Base-by-base conservation (phyloP, 2,888 invertebrate species). In the Rhamphomyia laevipes region DNA sequence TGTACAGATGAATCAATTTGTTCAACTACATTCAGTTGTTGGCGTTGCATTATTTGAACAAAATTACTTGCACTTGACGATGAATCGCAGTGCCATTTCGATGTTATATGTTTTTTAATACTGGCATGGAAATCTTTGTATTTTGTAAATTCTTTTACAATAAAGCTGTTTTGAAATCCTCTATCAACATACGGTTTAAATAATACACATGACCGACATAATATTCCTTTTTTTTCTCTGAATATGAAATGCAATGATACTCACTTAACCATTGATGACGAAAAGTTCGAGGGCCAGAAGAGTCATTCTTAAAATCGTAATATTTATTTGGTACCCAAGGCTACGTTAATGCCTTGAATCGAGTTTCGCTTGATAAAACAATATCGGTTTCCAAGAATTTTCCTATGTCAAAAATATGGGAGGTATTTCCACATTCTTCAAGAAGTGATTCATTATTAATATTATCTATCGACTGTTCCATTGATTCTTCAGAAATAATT, bases 101-200 rank as follows among this genome's bases (percentile, higher is more conserved):
- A 55, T 43, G n/a, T 27, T 12, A 50, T 47, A 50, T 61, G 58
- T 21, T 54, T 55, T 56, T 54, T 52, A 45, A 51, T 58, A 38
- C 52, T 21, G 46, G 60, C 57, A 49, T 58, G 58, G 40, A 61
- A 52, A 52, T 59, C 47, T 53, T 61, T 59, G 52, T 57, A 61
- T 43, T 56, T 54, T 42, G 42, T 51, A 48, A 56, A 59, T 51
- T 58, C 52, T 47, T 52, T 55, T 45, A 59, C 50, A 44, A 59
- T 57, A 50, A 62, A 59, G 53, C 56, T 55, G 37, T 58, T 57
- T 46, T 56, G 56, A 49, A 58, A 51, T 27, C 59, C 58, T 54
- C 52, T 56, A 17, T 45, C 42, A 42, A 47, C 45, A 49, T 23
- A 31, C 37, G 57, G 58, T 45, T 55, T 55, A 52, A 60, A 61